phyloP scores from a whole-genome alignment of 2,113 vertebrate genomes.

The Cheirogaleus medius region DNA sequence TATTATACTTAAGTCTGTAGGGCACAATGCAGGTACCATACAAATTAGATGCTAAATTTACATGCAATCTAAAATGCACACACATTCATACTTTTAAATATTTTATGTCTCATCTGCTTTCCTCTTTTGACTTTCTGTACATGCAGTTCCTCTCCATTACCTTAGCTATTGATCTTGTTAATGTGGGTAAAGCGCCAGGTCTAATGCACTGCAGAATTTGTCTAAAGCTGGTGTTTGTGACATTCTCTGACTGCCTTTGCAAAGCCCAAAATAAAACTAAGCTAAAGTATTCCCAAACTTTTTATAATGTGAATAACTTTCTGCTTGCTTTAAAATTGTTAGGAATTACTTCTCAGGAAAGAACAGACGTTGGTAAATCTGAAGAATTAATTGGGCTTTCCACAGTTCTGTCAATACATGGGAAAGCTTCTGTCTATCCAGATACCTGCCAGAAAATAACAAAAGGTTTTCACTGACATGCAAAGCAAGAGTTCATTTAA shows the following conservation, averaged over 20 bases:
- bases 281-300: constrained; percentile 49
- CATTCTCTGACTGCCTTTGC: background rate
- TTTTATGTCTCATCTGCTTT: constrained; percentile 43
- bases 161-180: constrained; percentile 56
- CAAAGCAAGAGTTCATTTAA: constrained; percentile 54
- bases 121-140: background rate
- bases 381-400: constrained; percentile 66
- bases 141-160: constrained; percentile 5
- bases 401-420: constrained; percentile 46
- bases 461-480: constrained; percentile 51
- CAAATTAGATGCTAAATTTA: constrained; percentile 35
- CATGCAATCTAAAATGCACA: background rate
- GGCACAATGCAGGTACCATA: background rate
- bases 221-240: constrained; percentile 37
- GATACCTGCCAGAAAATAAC: constrained; percentile 55
- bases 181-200: background rate
- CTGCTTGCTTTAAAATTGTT: constrained; percentile 35
- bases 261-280: constrained; percentile 60
- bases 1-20: background rate
- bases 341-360: constrained; percentile 48
- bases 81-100: background rate
- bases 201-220: constrained; percentile 27
- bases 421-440: constrained; percentile 45
- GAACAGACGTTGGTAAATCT: constrained; percentile 56
- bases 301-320: constrained; percentile 52